Evolutionary conservation across 2,797 vertebrate genomes (phyloP), one percentile per base, ranked within the genome.

Genomic region (Platalea minor): DNA sequence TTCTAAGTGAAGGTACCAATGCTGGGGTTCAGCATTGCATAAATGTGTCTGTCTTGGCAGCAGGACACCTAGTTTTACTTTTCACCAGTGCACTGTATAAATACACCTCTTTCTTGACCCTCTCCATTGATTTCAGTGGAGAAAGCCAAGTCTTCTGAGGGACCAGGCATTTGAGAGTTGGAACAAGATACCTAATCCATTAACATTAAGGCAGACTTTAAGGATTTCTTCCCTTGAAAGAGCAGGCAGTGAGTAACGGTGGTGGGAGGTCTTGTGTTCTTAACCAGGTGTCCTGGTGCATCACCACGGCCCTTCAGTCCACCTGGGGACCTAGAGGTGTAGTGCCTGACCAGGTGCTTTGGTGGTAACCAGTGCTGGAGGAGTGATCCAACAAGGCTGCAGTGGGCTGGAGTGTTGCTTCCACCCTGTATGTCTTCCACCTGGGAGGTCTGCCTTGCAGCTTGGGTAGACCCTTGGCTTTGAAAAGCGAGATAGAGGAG

Each of bases 391-490:
- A 31, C 28, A 28, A 39, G 72, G 46, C 43, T 88, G 63, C 20
- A 19, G 41, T 15, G n/a, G n/a, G n/a, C 53, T 89, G 69, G 14
- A 37, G 13, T 20, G 41, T 70, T 3, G 1, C 39, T 91, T 26
- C 41, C 20, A 5, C 12, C 7, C 18, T 2, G 1, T 51, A 2
- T 19, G 0, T 53, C 57, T 70, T 50, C 50, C 37, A 29, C 0
- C 7, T 18, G 7, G 51, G 50, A 79, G 41, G 18, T 23, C 13
- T 77, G 13, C 25, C 37, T 48, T 53, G 46, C 33, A 50, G 23
- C 54, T 57, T 16, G 41, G 43, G 51, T 45, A 79, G 57, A 75
- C 48, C 33, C 28, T 37, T 72, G 73, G 41, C 41, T 59, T 57
- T 48, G n/a, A 48, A 65, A 75, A 59, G 39, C 0, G 4, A 43